Evolutionary conservation across 2,888 invertebrate genomes (phyloP), one percentile per base, ranked within the genome.

Genomic region (Caenorhabditis sp.): DNA sequence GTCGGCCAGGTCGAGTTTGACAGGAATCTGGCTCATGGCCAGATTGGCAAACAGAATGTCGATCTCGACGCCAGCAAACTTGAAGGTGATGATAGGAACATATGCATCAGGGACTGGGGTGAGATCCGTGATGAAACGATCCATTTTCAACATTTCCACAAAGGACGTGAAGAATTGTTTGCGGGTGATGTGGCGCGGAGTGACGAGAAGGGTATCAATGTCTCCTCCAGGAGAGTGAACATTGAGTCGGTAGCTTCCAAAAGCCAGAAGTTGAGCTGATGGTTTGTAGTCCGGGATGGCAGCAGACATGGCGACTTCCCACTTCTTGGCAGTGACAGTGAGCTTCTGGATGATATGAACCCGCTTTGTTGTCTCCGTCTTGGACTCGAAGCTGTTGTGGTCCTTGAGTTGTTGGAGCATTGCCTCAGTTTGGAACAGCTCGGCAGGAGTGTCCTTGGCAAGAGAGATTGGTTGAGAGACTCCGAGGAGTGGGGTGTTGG

Each of bases 81-180:
- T 96, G 96, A 99, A 97, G 93, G 99, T 99, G 85, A 99, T 97
- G 9, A 99, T 97, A 2, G 99, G 99, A 86, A 99, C 99, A 93
- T 96, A 99, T 0, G 99, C 99, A 92, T 98, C 98, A 92, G 98
- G 98, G 0, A 99, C 97, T 1, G 97, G 95, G 95, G 95, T 91
- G 22, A 92, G 87, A 55, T 91, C 90, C 8, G 88, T 82, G 24
- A 90, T 90, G 44, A 89, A 85, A 96, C 90, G 95, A 94, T 92
- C 96, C 85, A 90, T 76, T 64, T 96, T 96, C 20, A 99, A 94
- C 86, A 97, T 93, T 40, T 98, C 96, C 92, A 95, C 96, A 93
- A 99, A 99, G 0, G 96, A 95, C n/a, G 95, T 93, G 93, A 99
- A 99, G 93, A 98, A 99, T 93, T 99, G 99, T 0, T 94, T 93